phyloP scores from a whole-genome alignment of 2,113 vertebrate genomes.

The Arenaria interpres region DNA sequence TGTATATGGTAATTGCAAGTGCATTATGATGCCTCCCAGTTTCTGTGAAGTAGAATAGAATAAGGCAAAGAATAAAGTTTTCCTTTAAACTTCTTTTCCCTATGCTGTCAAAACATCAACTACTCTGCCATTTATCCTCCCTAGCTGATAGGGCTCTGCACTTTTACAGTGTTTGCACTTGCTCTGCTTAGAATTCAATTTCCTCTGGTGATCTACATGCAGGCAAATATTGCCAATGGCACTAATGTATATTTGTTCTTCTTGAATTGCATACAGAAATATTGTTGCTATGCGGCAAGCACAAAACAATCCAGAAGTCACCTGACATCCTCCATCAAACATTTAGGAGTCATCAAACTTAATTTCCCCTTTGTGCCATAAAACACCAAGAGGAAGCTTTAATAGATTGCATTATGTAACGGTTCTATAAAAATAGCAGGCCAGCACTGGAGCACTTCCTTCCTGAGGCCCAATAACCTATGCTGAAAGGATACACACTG shows the following conservation, averaged over 20 bases:
- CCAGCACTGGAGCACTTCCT: conserved; percentile 81
- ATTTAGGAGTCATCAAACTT: conserved; percentile 85
- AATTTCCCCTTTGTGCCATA: conserved; percentile 87
- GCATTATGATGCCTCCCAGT: background rate
- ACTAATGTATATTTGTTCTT: conserved; percentile 63
- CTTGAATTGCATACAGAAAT: conserved; percentile 69
- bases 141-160: background rate
- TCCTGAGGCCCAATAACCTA: conserved; percentile 83
- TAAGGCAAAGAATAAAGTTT: background rate
- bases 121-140: background rate
- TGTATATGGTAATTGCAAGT: background rate
- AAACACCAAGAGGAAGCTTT: conserved; percentile 84
- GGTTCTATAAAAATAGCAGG: conserved; percentile 84
- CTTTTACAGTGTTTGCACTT: conserved; percentile 56
- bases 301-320: conserved; percentile 75
- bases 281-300: conserved; percentile 69
- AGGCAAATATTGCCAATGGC: conserved; percentile 55
- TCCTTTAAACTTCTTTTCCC: conserved; percentile 35
- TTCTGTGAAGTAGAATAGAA: background rate
- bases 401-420: conserved; percentile 85
- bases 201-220: conserved; percentile 59
- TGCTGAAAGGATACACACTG: conserved; percentile 80
- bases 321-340: conserved; percentile 81
- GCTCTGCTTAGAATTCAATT: conserved; percentile 65
- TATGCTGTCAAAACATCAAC: background rate